Evolutionary conservation across 2,113 vertebrate genomes (phyloP).

Genomic region (Phalacrocorax aristotelis): DNA sequence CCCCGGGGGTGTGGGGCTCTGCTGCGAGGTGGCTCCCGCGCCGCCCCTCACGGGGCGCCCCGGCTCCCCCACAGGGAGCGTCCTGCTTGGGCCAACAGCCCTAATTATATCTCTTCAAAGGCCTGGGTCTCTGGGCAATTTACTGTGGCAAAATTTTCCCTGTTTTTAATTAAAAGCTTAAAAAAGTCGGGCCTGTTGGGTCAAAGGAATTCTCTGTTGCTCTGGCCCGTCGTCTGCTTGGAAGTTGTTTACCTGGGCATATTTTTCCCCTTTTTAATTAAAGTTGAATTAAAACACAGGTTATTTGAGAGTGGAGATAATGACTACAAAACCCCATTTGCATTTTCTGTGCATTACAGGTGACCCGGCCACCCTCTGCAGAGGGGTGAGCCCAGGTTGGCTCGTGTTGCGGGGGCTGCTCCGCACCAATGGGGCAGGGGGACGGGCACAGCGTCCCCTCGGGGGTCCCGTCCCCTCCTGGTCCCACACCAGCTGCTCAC

Average conservation of each 20-base stretch:
- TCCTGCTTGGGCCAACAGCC: not conserved
- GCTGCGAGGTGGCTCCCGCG: not conserved
- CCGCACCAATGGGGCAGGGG: not conserved
- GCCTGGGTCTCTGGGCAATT: conserved; percentile 1
- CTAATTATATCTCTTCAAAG: conserved; percentile 47
- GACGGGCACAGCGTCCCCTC: rapidly evolving
- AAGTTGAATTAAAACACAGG: not conserved
- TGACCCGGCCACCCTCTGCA: not conserved
- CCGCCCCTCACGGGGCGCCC: too few relatives aligned
- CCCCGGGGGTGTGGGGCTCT: rapidly evolving
- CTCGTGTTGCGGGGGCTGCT: not conserved
- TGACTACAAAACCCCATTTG: not conserved
- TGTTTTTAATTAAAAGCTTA: conserved; percentile 57
- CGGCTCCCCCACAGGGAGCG: not conserved
- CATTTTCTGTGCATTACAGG: not conserved
- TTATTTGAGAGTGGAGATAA: not conserved
- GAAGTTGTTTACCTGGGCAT: not conserved
- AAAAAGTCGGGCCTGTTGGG: not conserved
- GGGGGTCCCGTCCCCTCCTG: not conserved
- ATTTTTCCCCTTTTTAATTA: not conserved
- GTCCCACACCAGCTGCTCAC: not conserved
- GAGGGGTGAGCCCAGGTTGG: not conserved
- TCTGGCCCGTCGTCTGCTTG: not conserved
- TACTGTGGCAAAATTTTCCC: not conserved
- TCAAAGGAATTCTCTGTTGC: conserved; percentile 26